Percentiles rank a stretch among this genome's conserved stretches.
Conservation (phyloP, 1,140 invertebrate genomes). For the Lanistes nyassanus region DNA sequence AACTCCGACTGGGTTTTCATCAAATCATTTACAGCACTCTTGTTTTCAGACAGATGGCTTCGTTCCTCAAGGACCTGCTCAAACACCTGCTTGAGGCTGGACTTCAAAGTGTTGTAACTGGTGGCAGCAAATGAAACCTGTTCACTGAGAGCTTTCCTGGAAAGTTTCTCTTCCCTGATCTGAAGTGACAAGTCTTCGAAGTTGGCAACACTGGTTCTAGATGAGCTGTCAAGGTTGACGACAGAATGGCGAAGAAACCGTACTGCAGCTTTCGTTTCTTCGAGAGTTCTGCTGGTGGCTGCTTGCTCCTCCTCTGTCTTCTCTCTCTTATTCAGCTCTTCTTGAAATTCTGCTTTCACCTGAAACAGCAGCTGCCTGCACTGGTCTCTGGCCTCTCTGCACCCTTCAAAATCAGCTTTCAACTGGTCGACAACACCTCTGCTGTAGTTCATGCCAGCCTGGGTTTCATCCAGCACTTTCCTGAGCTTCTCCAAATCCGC, state of each 20-base stretch:
- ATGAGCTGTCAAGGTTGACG: slow-evolving; percentile 3
- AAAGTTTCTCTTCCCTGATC: not conserved
- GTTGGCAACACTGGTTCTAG: not conserved
- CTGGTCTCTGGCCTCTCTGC: slow-evolving; percentile 28
- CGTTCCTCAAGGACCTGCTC: not conserved
- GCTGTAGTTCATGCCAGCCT: not conserved
- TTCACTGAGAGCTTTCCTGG: slow-evolving; percentile 12
- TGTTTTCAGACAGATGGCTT: slow-evolving; percentile 1
- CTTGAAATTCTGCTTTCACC: slow-evolving; percentile 3
- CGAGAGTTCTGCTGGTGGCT: slow-evolving; percentile 27
- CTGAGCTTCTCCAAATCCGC: slow-evolving; percentile 17
- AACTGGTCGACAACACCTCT: not conserved
- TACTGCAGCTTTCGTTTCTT: slow-evolving; percentile 10
- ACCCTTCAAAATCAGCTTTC: slow-evolving; percentile 21
- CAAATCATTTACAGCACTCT: not conserved
- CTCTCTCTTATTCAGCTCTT: slow-evolving; percentile 9
- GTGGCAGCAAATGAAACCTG: not conserved
- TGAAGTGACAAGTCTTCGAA: slow-evolving; percentile 9
- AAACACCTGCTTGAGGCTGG: not conserved
- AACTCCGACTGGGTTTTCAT: slow-evolving; percentile 13
- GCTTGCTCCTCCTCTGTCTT: slow-evolving; percentile 22
- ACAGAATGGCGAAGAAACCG: slow-evolving; percentile 9
- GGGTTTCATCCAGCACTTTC: not conserved
- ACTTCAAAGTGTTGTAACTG: slow-evolving; percentile 7
- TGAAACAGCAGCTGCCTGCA: slow-evolving; percentile 20